Percentiles rank a stretch among this genome's conserved stretches.
Evolutionary conservation across 1,140 invertebrate genomes (phyloP).

Genomic region (Bursaphelenchus mucronatus): DNA sequence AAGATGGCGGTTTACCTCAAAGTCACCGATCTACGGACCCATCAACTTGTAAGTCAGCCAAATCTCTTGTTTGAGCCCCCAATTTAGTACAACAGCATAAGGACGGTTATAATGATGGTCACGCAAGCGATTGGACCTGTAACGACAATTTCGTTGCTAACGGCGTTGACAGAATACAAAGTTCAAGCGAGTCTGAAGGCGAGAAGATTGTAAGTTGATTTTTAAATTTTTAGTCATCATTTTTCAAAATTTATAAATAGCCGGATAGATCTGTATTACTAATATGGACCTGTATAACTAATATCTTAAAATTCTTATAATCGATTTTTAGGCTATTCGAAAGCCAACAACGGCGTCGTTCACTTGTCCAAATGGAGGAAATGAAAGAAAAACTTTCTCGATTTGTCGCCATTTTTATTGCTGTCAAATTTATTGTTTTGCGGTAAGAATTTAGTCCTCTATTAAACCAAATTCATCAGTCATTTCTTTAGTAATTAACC

Average conservation of each 20-base stretch:
- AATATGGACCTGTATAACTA: constrained; percentile 6
- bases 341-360: constrained; percentile 44
- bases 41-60: constrained; percentile 26
- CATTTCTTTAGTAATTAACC: neutral
- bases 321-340: constrained; percentile 41
- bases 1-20: constrained; percentile 31
- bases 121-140: constrained; percentile 44
- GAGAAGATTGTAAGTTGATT: constrained; percentile 34
- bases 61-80: neutral
- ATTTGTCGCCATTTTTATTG: constrained; percentile 47
- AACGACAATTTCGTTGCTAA: constrained; percentile 31
- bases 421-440: constrained; percentile 44
- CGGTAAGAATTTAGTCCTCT: constrained; percentile 12
- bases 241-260: constrained; percentile 17
- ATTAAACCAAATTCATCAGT: neutral
- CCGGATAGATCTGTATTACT: neutral
- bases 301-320: neutral
- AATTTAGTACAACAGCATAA: constrained; percentile 36
- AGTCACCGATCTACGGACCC: constrained; percentile 32
- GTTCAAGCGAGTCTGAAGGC: constrained; percentile 43
- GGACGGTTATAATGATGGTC: constrained; percentile 40
- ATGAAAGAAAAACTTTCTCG: constrained; percentile 43
- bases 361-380: constrained; percentile 43
- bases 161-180: constrained; percentile 46
- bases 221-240: neutral